Evolutionary conservation across 1,140 invertebrate species (phyloP).

Genomic region (Drosophila saltans): DNA sequence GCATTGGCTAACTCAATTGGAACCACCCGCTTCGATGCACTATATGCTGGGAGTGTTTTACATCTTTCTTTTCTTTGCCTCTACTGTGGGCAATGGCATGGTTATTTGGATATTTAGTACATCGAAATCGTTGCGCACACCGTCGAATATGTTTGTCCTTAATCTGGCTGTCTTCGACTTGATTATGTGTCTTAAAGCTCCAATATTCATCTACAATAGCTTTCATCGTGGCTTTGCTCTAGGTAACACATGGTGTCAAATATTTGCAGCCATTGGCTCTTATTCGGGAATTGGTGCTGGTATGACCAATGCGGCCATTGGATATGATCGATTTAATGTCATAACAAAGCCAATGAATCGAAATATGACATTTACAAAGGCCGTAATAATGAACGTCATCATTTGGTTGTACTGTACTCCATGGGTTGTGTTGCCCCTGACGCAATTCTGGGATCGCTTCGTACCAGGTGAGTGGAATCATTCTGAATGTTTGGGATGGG

Average conservation of each 20-base stretch:
- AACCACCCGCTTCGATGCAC: slow-evolving; percentile 92
- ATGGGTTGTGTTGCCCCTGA: slow-evolving; percentile 90
- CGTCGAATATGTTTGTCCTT: slow-evolving; percentile 95
- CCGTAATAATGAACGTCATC: slow-evolving; percentile 88
- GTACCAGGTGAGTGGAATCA: slow-evolving; percentile 85
- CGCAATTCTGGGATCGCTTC: slow-evolving; percentile 92
- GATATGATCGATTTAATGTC: slow-evolving; percentile 86
- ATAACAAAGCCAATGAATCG: slow-evolving; percentile 93
- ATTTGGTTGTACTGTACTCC: slow-evolving; percentile 92
- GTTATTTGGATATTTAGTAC: slow-evolving; percentile 94
- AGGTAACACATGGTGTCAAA: slow-evolving; percentile 89
- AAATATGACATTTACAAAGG: slow-evolving; percentile 89
- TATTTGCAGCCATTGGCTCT: slow-evolving; percentile 90
- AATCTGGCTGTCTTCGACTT: slow-evolving; percentile 94
- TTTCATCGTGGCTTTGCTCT: slow-evolving; percentile 90
- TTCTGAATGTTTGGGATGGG: too few species aligned
- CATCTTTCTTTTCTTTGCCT: slow-evolving; percentile 90
- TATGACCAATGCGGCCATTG: slow-evolving; percentile 88
- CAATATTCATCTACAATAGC: slow-evolving; percentile 94
- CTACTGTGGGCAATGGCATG: slow-evolving; percentile 92
- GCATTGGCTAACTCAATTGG: slow-evolving; percentile 91
- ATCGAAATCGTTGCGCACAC: slow-evolving; percentile 91
- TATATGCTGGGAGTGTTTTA: slow-evolving; percentile 92
- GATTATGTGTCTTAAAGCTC: slow-evolving; percentile 93
- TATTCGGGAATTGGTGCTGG: slow-evolving; percentile 91